phyloP scores from a whole-genome alignment of 2,797 vertebrate genomes.

The Pyrrhura leucotis region DNA sequence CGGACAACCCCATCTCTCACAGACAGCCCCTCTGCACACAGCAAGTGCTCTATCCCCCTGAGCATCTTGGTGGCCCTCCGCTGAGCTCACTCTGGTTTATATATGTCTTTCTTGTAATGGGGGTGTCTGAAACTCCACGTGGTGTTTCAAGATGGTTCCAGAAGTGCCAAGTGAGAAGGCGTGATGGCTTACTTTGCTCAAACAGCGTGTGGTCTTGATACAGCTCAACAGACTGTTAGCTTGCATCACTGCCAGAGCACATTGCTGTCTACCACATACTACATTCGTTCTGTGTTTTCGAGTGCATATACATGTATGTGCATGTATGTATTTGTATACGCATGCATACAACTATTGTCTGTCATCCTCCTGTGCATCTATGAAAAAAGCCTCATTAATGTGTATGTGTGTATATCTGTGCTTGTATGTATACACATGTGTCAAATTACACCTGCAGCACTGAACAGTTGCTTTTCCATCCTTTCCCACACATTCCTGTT shows the following conservation, averaged over 20 bases:
- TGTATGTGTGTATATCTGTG: fast-evolving
- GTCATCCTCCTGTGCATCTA: neutral
- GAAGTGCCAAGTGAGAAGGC: neutral
- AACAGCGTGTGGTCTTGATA: neutral
- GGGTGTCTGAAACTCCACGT: neutral
- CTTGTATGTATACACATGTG: fast-evolving
- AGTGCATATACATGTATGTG: neutral
- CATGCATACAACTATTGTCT: fast-evolving
- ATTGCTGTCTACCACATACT: neutral
- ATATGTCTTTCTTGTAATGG: neutral
- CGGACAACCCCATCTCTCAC: neutral
- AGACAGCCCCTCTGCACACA: neutral
- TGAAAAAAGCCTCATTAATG: neutral
- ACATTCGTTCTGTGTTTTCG: fast-evolving
- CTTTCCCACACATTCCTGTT: neutral
- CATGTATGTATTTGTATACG: neutral
- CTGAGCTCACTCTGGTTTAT: neutral
- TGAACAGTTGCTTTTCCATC: neutral
- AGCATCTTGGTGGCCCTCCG: neutral
- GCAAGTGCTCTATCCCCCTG: neutral
- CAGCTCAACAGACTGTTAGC: fast-evolving
- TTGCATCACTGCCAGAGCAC: neutral
- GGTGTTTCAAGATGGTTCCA: neutral
- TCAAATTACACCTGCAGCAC: neutral
- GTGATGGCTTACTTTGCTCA: fast-evolving